Percentiles rank a stretch among this genome's conserved stretches.
These are phyloP conservation scores for Sebastes steindachneri DNA, from an alignment of 2,797 vertebrate genomes.

Conservation along the genomic window DNA sequence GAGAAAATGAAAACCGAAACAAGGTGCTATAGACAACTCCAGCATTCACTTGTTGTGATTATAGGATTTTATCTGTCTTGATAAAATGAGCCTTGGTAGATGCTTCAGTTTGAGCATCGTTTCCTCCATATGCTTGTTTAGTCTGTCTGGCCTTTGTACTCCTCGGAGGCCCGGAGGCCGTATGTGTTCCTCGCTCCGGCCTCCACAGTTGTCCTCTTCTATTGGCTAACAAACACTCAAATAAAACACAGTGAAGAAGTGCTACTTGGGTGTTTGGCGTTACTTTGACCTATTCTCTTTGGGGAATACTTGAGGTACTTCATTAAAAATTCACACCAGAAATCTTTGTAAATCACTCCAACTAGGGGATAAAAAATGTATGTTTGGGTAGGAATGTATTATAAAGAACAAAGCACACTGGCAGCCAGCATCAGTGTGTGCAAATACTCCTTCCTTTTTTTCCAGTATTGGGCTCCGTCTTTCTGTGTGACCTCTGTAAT, in stretches of 20 bases:
- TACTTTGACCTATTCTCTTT: neutral
- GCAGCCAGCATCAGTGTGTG: neutral
- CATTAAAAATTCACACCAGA: conserved; percentile 10
- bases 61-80: neutral
- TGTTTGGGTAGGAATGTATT: neutral
- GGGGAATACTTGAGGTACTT: neutral
- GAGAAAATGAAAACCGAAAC: conserved; percentile 3
- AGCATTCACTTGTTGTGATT: neutral
- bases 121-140: conserved; percentile 12
- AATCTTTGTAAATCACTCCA: neutral
- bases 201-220: conserved; percentile 12
- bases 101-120: conserved; percentile 17
- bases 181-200: conserved; percentile 13
- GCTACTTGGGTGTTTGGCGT: neutral
- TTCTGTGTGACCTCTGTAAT: conserved; percentile 54
- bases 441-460: conserved; percentile 8
- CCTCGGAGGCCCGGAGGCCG: neutral
- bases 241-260: neutral
- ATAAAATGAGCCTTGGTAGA: neutral
- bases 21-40: neutral
- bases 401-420: neutral
- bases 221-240: neutral
- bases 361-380: neutral
- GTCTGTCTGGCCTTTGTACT: conserved; percentile 11
- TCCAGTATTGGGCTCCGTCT: conserved; percentile 14